Conservation (phyloP, 2,113 vertebrate species). For the Erythrocercus mccallii region DNA sequence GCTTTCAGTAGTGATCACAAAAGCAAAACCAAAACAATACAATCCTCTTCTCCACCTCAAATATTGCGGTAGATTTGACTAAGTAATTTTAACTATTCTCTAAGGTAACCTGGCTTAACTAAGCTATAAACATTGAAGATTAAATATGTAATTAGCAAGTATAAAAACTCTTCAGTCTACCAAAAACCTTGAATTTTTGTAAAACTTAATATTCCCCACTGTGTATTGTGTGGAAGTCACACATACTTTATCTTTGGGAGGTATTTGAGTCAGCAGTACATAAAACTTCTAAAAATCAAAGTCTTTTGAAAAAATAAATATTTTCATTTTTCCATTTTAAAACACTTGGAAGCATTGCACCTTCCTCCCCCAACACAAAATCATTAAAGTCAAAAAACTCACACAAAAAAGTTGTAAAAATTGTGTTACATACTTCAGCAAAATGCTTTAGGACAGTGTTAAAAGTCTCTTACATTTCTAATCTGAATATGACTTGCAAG, state of each 20-base stretch:
- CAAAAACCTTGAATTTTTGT: background rate
- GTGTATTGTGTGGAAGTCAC: background rate
- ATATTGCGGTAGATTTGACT: background rate
- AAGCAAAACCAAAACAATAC: constrained; percentile 44
- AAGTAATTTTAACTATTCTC: background rate
- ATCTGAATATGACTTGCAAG: background rate
- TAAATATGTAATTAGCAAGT: background rate
- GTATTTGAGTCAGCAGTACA: background rate
- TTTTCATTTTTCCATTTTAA: background rate
- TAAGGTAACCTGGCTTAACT: background rate
- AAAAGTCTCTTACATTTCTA: background rate
- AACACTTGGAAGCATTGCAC: background rate
- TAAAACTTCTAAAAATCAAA: background rate
- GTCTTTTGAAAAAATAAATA: background rate
- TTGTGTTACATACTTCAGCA: background rate
- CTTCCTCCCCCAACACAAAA: background rate
- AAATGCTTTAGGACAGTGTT: background rate
- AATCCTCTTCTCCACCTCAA: background rate
- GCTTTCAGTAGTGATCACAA: constrained; percentile 63
- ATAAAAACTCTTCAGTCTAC: background rate
- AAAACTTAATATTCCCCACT: background rate
- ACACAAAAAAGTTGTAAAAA: background rate
- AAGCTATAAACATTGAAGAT: background rate
- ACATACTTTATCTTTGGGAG: background rate
- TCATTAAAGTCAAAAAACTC: background rate